Conservation (phyloP, 1,140 invertebrate species). For the Papilio helenus region DNA sequence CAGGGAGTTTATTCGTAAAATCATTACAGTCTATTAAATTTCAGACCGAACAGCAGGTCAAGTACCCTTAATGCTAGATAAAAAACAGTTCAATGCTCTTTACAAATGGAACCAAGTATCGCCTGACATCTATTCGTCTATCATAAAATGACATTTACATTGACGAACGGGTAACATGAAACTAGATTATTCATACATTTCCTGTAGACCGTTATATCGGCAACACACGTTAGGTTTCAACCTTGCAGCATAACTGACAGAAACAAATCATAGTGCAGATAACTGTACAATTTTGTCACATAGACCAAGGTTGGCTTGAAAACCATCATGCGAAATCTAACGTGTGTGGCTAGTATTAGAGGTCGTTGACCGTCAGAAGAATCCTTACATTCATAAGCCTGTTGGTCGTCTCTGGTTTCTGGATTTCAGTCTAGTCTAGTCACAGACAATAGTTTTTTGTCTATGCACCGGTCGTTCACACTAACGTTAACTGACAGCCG, state of each 20-base stretch:
- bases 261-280: neutral
- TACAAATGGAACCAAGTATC: neutral
- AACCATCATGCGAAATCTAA: neutral
- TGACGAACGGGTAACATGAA: conserved; percentile 2
- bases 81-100: too few species aligned
- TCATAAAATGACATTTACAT: neutral
- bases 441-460: conserved; percentile 24
- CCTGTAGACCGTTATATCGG: neutral
- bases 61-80: too few species aligned
- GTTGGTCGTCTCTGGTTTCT: conserved; percentile 36
- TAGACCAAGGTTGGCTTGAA: neutral
- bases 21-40: too few species aligned
- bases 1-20: too few species aligned
- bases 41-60: too few species aligned
- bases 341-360: neutral
- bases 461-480: conserved; percentile 35
- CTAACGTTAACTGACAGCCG: conserved; percentile 15
- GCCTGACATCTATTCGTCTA: neutral
- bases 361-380: conserved; percentile 2
- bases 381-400: conserved; percentile 39
- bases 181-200: conserved; percentile 15
- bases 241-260: neutral
- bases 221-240: neutral
- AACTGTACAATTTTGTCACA: neutral
- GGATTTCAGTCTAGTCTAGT: conserved; percentile 37